Evolutionary conservation across 1,140 invertebrate species (phyloP).

Genomic region (Zaprionus vittiger): DNA sequence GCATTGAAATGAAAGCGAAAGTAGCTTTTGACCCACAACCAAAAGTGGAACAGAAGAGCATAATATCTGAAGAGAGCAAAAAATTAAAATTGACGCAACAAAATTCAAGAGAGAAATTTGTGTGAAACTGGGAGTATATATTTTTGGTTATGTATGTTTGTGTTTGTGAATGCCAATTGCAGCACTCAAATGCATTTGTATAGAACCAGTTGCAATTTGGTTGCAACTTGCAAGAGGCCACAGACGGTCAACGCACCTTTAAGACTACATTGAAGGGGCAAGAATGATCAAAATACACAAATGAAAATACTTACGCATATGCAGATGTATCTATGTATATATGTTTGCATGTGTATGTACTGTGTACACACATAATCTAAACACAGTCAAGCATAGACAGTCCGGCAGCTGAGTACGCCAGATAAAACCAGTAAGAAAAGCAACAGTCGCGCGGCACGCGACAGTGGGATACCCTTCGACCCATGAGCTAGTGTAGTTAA

Average conservation of each 20-base stretch:
- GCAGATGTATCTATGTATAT: background rate
- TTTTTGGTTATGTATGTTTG: background rate
- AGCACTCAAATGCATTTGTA: background rate
- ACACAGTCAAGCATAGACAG: slow-evolving; percentile 22
- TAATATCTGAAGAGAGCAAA: slow-evolving; percentile 22
- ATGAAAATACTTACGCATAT: background rate
- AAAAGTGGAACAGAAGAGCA: slow-evolving; percentile 57
- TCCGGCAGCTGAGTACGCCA: slow-evolving; percentile 5
- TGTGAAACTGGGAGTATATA: slow-evolving; percentile 3
- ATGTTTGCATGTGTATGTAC: background rate
- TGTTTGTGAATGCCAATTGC: background rate
- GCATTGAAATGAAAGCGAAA: slow-evolving; percentile 70
- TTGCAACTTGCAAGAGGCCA: background rate
- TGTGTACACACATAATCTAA: slow-evolving; percentile 1
- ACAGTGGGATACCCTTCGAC: no score
- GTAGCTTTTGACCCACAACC: slow-evolving; percentile 60
- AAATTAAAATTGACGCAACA: background rate
- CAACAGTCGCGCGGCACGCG: no score
- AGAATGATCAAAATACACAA: slow-evolving; percentile 2
- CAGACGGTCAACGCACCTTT: slow-evolving; percentile 57
- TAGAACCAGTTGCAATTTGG: slow-evolving; percentile 28
- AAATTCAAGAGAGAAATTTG: slow-evolving; percentile 15
- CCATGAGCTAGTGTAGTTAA: no score
- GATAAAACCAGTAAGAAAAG: no score
- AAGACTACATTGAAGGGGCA: slow-evolving; percentile 31